phyloP scores from a whole-genome alignment of 2,797 vertebrate genomes.

The Sebastes oblongus region DNA sequence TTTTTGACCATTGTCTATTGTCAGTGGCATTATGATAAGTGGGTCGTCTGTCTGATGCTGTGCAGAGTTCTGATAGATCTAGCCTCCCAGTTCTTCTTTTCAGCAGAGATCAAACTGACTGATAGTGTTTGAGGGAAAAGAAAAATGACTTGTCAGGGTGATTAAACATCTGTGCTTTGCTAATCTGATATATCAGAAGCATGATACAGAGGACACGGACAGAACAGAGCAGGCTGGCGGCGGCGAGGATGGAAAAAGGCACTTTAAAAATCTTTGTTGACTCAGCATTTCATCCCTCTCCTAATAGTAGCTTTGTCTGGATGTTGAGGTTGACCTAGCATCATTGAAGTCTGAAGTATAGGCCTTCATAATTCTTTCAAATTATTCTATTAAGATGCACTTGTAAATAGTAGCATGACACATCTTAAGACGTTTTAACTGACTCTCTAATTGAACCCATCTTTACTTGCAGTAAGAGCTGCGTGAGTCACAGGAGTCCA shows the following conservation, averaged over 20 bases:
- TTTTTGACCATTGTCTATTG: slow-evolving; percentile 74
- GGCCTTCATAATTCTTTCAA: neutral
- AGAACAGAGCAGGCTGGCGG: neutral
- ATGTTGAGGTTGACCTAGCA: neutral
- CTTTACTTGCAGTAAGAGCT: slow-evolving; percentile 31
- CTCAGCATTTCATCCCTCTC: slow-evolving; percentile 1
- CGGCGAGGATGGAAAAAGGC: neutral
- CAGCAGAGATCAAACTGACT: slow-evolving; percentile 15
- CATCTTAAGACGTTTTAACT: slow-evolving; percentile 26
- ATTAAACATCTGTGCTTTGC: slow-evolving; percentile 19
- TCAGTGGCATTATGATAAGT: slow-evolving; percentile 58
- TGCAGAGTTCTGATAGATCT: slow-evolving; percentile 44
- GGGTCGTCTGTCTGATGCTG: slow-evolving; percentile 61
- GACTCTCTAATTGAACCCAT: slow-evolving; percentile 53
- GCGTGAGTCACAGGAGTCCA: slow-evolving; percentile 58
- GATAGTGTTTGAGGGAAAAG: slow-evolving; percentile 45
- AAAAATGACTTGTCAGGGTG: slow-evolving; percentile 27
- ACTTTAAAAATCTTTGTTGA: slow-evolving; percentile 25
- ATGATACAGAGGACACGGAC: neutral
- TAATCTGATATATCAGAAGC: slow-evolving; percentile 40
- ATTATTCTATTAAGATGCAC: slow-evolving; percentile 40
- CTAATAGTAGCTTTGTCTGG: slow-evolving; percentile 5
- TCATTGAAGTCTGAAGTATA: slow-evolving; percentile 5
- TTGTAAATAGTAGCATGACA: slow-evolving; percentile 38
- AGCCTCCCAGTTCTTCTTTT: slow-evolving; percentile 17